Percentiles rank a stretch among this genome's conserved stretches.
Evolutionary conservation across 1,140 invertebrate species (phyloP).

Genomic region (Aporrectodea caliginosa): DNA sequence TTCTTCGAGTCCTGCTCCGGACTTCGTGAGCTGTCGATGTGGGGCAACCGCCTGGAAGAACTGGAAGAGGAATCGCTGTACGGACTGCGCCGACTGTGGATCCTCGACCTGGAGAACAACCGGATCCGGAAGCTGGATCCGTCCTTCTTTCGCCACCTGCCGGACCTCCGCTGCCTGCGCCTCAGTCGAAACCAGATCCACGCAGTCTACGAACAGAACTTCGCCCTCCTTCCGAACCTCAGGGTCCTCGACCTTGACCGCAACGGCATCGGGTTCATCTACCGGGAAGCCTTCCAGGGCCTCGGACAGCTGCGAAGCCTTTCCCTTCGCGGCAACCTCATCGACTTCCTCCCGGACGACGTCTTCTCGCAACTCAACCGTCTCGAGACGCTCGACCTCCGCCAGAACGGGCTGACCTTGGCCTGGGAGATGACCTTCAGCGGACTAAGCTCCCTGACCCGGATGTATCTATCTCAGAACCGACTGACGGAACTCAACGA

Average conservation of each 20-base stretch:
- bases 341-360: background rate
- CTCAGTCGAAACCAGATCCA: conserved; percentile 8
- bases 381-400: conserved; percentile 67
- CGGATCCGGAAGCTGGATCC: background rate
- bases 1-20: conserved; percentile 22
- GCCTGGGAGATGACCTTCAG: conserved; percentile 19
- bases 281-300: conserved; percentile 66
- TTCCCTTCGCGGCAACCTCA: conserved; percentile 57
- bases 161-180: background rate
- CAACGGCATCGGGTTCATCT: conserved; percentile 68
- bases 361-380: conserved; percentile 42
- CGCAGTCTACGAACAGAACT: background rate
- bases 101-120: conserved; percentile 24
- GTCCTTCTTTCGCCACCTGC: conserved; percentile 6
- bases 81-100: conserved; percentile 6
- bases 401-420: conserved; percentile 64
- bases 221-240: conserved; percentile 6
- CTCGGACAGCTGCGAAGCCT: conserved; percentile 66
- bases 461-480: conserved; percentile 18
- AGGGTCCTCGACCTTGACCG: conserved; percentile 44
- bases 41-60: background rate
- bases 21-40: conserved; percentile 18
- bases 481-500: background rate
- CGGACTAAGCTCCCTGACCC: background rate
- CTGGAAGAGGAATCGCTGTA: background rate